Base-by-base conservation (phyloP, 2,888 invertebrate genomes). In the Cryptocephalus moraei region DNA sequence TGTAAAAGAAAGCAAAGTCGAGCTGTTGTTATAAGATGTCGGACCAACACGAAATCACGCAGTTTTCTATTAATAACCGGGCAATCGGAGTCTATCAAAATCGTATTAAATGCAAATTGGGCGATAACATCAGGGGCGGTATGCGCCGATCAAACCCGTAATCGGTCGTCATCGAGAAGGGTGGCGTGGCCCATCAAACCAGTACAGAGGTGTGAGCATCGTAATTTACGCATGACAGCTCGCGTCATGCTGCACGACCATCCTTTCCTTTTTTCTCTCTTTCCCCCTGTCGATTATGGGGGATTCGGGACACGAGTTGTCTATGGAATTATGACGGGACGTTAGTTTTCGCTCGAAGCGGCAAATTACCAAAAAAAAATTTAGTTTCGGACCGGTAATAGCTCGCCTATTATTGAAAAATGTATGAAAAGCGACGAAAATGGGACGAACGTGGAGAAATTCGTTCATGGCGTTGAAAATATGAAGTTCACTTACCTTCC, bases 111-210 rank as follows among this genome's bases (percentile, higher is more conserved):
- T 36, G 36, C 36, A 36, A 36, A 36, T 36, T 36, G 11, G 12
- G n/a, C 36, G 22, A 36, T 36, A 36, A 36, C n/a, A 36, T 36
- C n/a, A 36, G 36, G 36, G 36, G 36, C 36, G 36, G 12, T 12
- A 36, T 36, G 36, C 36, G 12, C 36, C 36, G 12, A 36, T 36
- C 36, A 36, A 36, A 36, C 36, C 36, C n/a, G 12, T 36, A 36
- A 36, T 36, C n/a, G 36, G 36, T 36, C 22, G 36, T 41, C 33
- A 52, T 54, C 54, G 22, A 22, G 22, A 53, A 52, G 57, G 58
- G 57, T 55, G 57, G 53, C 51, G 50, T 48, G 45, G 46, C 56
- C 49, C 44, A 50, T 53, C 53, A 53, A 50, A 51, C 41, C 50
- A 42, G 32, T 39, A 53, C 45, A 45, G 39, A 54, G 52, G 56